These are phyloP conservation scores for Sebastes itinus DNA, from an alignment of 2,797 vertebrate genomes.

Conservation along the genomic window DNA sequence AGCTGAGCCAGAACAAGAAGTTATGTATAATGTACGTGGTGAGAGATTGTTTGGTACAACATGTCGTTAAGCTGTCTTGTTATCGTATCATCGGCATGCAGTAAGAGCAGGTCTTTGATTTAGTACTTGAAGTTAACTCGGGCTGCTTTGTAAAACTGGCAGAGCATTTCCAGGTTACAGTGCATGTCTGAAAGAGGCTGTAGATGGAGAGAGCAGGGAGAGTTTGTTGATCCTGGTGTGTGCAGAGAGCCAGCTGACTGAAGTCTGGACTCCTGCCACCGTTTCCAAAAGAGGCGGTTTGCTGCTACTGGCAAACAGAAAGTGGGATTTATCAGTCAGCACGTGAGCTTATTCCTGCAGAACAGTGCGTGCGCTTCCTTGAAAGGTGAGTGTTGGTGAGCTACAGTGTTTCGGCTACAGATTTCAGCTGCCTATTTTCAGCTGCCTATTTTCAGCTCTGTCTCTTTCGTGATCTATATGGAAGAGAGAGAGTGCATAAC, in stretches of 20 bases:
- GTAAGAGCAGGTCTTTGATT: not conserved
- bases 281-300: slow-evolving; percentile 42
- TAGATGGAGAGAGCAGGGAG: slow-evolving; percentile 13
- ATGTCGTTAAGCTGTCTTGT: not conserved
- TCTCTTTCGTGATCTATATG: not conserved
- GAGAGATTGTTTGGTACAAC: not conserved
- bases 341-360: slow-evolving; percentile 41
- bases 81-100: not conserved
- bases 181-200: slow-evolving; percentile 6
- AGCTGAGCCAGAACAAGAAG: not conserved
- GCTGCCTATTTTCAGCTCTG: slow-evolving; percentile 30
- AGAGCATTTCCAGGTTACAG: not conserved
- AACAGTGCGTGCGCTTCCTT: slow-evolving; percentile 9
- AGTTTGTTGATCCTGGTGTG: slow-evolving; percentile 11
- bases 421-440: slow-evolving; percentile 28
- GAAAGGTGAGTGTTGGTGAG: slow-evolving; percentile 18
- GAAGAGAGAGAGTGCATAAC: not conserved
- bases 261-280: slow-evolving; percentile 47
- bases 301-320: slow-evolving; percentile 35
- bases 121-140: not conserved
- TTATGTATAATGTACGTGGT: not conserved
- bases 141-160: not conserved
- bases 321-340: slow-evolving; percentile 32
- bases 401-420: slow-evolving; percentile 3
- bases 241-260: slow-evolving; percentile 19